Evolutionary conservation across 2,797 vertebrate genomes (phyloP).

Genomic region (Bovichtus variegatus): DNA sequence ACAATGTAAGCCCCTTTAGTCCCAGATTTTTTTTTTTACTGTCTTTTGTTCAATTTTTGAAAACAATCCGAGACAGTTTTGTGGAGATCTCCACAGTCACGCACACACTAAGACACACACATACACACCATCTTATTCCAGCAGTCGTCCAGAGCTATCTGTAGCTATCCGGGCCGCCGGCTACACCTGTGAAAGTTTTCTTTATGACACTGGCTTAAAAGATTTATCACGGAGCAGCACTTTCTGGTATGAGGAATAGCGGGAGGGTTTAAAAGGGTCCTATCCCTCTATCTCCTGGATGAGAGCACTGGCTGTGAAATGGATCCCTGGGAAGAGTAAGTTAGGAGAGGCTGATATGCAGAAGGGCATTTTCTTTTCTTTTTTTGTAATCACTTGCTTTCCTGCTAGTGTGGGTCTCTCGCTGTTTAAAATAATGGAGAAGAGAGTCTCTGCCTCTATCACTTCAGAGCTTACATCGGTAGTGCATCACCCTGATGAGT

Average conservation of each 20-base stretch:
- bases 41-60: constrained; percentile 45
- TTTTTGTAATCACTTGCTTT: constrained; percentile 9
- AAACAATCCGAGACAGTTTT: constrained; percentile 43
- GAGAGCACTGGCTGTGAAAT: constrained; percentile 72
- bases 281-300: constrained; percentile 54
- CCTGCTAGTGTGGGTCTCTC: neutral
- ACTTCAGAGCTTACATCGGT: constrained; percentile 3
- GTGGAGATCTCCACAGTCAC: constrained; percentile 16
- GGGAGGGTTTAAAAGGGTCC: constrained; percentile 59
- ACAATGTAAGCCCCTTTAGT: constrained; percentile 30
- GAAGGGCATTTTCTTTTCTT: constrained; percentile 15
- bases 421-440: constrained; percentile 9
- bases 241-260: constrained; percentile 59
- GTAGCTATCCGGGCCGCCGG: constrained; percentile 64
- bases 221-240: constrained; percentile 75
- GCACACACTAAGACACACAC: constrained; percentile 2
- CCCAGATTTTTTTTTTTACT: constrained; percentile 41
- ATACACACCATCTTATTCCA: constrained; percentile 39
- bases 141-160: constrained; percentile 63
- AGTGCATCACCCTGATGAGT: constrained; percentile 55
- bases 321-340: constrained; percentile 63
- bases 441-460: constrained; percentile 1
- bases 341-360: constrained; percentile 52
- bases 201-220: constrained; percentile 80
- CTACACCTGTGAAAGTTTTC: constrained; percentile 79